Conservation (phyloP, 2,888 invertebrate species). For the Andrena dorsata region DNA sequence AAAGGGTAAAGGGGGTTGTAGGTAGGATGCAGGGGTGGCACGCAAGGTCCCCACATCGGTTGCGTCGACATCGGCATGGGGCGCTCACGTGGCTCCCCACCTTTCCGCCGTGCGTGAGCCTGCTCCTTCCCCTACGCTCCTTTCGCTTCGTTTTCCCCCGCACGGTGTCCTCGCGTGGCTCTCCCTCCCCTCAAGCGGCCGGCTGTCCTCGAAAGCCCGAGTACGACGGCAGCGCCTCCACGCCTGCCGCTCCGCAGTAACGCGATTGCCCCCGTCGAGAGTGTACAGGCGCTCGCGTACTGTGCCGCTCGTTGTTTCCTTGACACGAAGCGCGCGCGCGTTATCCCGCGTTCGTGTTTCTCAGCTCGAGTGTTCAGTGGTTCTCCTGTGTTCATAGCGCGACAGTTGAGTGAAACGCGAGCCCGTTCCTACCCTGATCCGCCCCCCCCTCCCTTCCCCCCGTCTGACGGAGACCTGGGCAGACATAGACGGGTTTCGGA, state of each 20-base stretch:
- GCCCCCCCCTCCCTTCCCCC: not conserved
- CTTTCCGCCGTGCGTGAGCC: constrained; percentile 68
- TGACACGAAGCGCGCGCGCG: constrained; percentile 64
- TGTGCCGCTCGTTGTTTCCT: constrained; percentile 47
- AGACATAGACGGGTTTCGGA: constrained; percentile 2
- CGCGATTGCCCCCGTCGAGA: constrained; percentile 81
- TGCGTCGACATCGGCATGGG: constrained; percentile 74
- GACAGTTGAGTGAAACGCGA: constrained; percentile 16
- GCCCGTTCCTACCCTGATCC: not conserved
- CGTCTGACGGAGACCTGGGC: not conserved
- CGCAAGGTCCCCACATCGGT: constrained; percentile 58
- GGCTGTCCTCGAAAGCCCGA: constrained; percentile 65
- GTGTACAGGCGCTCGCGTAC: constrained; percentile 61
- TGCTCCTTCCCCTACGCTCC: constrained; percentile 55
- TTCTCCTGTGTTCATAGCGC: constrained; percentile 13
- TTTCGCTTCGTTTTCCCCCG: constrained; percentile 52
- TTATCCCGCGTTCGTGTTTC: constrained; percentile 37
- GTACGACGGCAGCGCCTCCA: constrained; percentile 78
- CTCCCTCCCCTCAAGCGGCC: constrained; percentile 30
- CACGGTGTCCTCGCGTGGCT: constrained; percentile 55
- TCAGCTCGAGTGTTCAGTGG: constrained; percentile 24
- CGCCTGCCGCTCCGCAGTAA: constrained; percentile 81
- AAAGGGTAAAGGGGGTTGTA: constrained; percentile 48
- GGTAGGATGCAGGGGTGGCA: constrained; percentile 42
- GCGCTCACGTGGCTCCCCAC: constrained; percentile 80